Evolutionary conservation across 2,113 vertebrate genomes (phyloP), one percentile per base, ranked within the genome.

Genomic region (Nanorana parkeri): DNA sequence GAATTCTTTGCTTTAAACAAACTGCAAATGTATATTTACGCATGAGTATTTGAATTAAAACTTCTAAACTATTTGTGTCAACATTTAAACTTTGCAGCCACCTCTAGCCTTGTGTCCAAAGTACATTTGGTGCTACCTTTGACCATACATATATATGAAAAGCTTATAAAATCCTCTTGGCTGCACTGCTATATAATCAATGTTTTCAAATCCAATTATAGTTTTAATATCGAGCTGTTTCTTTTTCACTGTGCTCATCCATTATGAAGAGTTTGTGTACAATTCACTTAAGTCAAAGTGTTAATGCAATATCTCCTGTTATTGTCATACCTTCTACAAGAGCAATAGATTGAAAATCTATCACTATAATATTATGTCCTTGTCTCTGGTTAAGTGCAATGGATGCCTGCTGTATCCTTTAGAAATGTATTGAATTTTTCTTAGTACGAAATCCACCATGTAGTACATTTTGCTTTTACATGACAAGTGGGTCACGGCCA

Each of bases 231-330:
- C 19, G 24, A 26, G 15, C 26, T 28, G 29, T 26, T 67, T 32
- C 29, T 29, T 20, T 32, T 67, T 67, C 29, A 16, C 60, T 24
- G 21, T 63, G 24, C 21, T 24, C 17, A 19, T 67, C 16, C 28
- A 67, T 67, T 67, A 67, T 67, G 28, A 32, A 67, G 64, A 67
- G 24, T 67, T 36, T 67, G 28, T 29, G 64, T 29, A 29, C 29
- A 4, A 32, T 32, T 67, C 17, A 32, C 64, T 67, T 29, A 67
- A 20, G 26, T 32, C 64, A 24, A 10, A 17, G 64, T 67, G 28
- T 20, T 67, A 67, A 32, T 67, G 64, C 29, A 67, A 20, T 17
- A 29, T 26, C 16, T 32, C 26, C 16, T 1, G 10, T 54, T 58
- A 26, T 73, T 54, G 17, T 56, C 51, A 58, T 58, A 56, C 5